Conservation (phyloP, 2,797 vertebrate species). For the Podarcis lilfordi region DNA sequence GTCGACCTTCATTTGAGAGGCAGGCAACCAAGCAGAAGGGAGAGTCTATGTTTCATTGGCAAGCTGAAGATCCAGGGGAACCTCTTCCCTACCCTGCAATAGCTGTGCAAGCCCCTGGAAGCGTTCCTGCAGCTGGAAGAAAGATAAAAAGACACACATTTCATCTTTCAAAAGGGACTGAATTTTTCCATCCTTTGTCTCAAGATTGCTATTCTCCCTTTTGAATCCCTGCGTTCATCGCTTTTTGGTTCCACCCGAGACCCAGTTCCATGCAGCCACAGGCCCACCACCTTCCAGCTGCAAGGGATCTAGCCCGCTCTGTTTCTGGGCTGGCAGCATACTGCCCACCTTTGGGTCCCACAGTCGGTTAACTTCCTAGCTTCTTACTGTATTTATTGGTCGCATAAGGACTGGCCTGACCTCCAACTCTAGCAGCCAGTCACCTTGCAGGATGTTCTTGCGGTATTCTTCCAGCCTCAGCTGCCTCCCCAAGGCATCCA, state of each 20-base stretch:
- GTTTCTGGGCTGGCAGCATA: rapidly evolving
- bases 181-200: neutral
- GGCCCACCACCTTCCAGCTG: neutral
- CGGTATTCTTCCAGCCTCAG: slow-evolving; percentile 65
- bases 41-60: rapidly evolving
- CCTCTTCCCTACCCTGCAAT: neutral
- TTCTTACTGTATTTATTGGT: slow-evolving; percentile 56
- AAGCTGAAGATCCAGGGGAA: rapidly evolving
- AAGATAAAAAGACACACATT: neutral
- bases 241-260: neutral
- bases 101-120: slow-evolving; percentile 42
- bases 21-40: neutral
- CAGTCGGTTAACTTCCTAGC: rapidly evolving
- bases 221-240: neutral
- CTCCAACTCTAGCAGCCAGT: slow-evolving; percentile 70
- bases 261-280: neutral
- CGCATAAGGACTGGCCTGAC: slow-evolving; percentile 55
- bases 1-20: neutral
- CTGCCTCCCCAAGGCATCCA: slow-evolving; percentile 38
- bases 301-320: neutral
- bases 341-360: neutral
- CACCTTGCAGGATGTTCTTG: slow-evolving; percentile 48
- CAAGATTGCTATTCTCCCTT: neutral
- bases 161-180: neutral
- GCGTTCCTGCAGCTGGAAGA: slow-evolving; percentile 24